Conservation (phyloP, 2,888 invertebrate species). For the Spodoptera littoralis region DNA sequence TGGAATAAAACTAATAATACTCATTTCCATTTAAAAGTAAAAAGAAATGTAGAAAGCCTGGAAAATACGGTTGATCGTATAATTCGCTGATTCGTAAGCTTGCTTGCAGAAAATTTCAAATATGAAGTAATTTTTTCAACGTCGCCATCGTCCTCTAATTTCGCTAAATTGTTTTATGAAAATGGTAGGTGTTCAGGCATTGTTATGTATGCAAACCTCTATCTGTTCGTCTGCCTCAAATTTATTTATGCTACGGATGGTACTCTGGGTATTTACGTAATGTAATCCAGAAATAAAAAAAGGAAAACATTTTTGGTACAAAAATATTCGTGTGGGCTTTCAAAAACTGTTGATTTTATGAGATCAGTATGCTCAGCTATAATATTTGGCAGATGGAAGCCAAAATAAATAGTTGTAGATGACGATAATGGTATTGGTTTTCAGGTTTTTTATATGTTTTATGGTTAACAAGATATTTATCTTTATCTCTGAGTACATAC, state of each 20-base stretch:
- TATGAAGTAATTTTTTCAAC: constrained; percentile 5
- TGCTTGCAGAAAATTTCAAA: no score
- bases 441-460: neutral
- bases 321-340: constrained; percentile 26
- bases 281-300: constrained; percentile 16
- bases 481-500: constrained; percentile 17
- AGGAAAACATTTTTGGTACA: constrained; percentile 11
- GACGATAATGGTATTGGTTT: neutral
- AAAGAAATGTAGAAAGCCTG: neutral
- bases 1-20: neutral
- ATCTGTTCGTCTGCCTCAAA: constrained; percentile 13
- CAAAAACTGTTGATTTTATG: constrained; percentile 2
- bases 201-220: constrained; percentile 23
- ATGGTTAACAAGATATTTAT: neutral
- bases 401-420: neutral
- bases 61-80: neutral
- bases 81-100: neutral
- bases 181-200: constrained; percentile 3
- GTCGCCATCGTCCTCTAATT: constrained; percentile 16
- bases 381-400: constrained; percentile 1
- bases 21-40: neutral
- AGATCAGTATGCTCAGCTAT: constrained; percentile 7
- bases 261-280: constrained; percentile 20
- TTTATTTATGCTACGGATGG: constrained; percentile 32
- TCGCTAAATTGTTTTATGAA: constrained; percentile 25